Base-by-base conservation (phyloP, 92 coral and sea anemone genomes). In the Palythoa grandiflora region DNA sequence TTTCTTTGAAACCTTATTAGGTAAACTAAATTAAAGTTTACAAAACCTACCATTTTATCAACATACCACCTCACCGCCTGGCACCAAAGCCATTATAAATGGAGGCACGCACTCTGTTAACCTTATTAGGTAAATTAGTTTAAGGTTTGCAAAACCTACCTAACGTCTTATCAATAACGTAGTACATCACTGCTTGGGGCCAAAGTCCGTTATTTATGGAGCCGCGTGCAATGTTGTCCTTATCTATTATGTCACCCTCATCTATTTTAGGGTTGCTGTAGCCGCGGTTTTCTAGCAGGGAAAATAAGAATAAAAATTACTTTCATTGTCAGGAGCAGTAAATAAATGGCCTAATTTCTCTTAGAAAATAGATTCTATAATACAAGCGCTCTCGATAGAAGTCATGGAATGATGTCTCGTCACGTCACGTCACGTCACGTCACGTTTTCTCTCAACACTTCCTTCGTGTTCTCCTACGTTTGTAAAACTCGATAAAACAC, bases 131-230 rank as follows among this genome's bases (percentile, higher is more conserved):
- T 11, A 6, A 51, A 51, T 51, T 11, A 14, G 2, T 1, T 59
- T 59, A 59, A 1, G 11, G 12, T 9, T 20, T 20, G 38, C 40
- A 6, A 38, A 72, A 38, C 77, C 5, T 72, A 72, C 77, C 77
- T 6, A 72, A 35, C 9, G 50, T 72, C 7, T 38, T 38, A 38
- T 72, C 50, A 12, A 72, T 72, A 20, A 72, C 52, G 20, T 72
- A 72, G 52, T 72, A 72, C 77, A 72, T 3, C 50, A 72, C 77
- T 8, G 51, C 77, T 37, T 38, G 6, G n/a, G 77, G 77, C 77
- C 77, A 72, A 7, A 72, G 77, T 12, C 77, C 77, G 15, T 72
- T 38, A 40, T 9, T 7, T 38, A 72, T 38, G 2, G 77, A 38
- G 44, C 51, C 77, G 17, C 77, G 77, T 2, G 53, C 1, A 11